Conservation (phyloP, 2,113 vertebrate species). For the Xenotilapia longispinis region DNA sequence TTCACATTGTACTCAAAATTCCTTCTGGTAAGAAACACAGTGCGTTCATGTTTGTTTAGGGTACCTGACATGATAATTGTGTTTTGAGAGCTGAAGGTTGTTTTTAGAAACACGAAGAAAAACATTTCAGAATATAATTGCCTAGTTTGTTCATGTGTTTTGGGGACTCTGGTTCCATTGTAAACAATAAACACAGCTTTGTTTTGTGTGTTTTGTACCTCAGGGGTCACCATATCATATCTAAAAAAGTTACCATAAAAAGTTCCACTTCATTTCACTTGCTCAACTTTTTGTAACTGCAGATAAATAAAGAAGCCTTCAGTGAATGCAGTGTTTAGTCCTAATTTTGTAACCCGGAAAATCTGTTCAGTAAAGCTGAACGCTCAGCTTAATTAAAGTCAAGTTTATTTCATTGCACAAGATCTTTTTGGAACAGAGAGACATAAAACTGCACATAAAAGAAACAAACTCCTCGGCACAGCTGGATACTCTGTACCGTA, state of each 20-base stretch:
- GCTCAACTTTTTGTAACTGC: background rate
- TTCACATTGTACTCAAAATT: background rate
- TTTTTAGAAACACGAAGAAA: background rate
- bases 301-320: background rate
- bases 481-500: background rate
- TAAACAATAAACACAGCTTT: background rate
- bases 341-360: background rate
- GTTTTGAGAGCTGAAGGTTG: background rate
- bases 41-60: background rate
- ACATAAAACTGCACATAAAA: background rate
- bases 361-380: background rate
- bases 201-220: background rate
- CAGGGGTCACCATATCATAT: background rate
- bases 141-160: background rate
- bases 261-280: background rate
- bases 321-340: background rate
- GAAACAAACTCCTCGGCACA: background rate
- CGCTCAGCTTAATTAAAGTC: background rate
- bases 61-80: background rate
- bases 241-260: background rate
- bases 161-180: background rate
- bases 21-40: background rate
- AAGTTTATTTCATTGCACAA: background rate
- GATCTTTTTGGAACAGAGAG: background rate
- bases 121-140: background rate